Evolutionary conservation across 2,797 vertebrate species (phyloP), one percentile per base, ranked within the genome.

Genomic region (Rachycentron canadum): DNA sequence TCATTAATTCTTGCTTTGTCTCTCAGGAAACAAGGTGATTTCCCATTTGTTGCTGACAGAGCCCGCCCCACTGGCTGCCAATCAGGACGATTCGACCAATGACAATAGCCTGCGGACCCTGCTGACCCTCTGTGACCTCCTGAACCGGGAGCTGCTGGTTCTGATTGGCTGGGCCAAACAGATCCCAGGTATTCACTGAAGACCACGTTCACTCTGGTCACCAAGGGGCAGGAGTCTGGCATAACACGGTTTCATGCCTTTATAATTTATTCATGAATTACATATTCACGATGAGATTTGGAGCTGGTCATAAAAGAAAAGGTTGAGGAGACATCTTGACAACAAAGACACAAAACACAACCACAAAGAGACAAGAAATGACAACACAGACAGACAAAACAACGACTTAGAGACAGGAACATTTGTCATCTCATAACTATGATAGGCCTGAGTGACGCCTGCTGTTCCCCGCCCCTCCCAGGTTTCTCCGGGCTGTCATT

Each of bases 151-250:
- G 73, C 91, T 96, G 40, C 86, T 96, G 61, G 65, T 95, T n/a
- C 85, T 95, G 86, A 95, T 96, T 56, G 91, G 93, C 77, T 95
- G 95, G 95, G 91, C 93, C 41, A 95, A 95, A 78, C 92, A 94
- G 81, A 94, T 95, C 45, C 95, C 95, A 93, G 95, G 95, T 96
- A 91, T 40, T 26, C 5, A 45, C 19, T 23, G 52, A 50, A 1
- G 5, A 17, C 21, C 14, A 6, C 5, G 7, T 6, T 17, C 40
- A 17, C 40, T 40, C 38, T 3, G 36, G 9, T 38, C 36, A 10
- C 36, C 34, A 1, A 5, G 34, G n/a, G n/a, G n/a, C n/a, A n/a
- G n/a, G n/a, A n/a, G n/a, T n/a, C n/a, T n/a, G n/a, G n/a, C n/a
- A n/a, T n/a, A n/a, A n/a, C n/a, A n/a, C n/a, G n/a, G n/a, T n/a